Base-by-base conservation (phyloP, 2,113 vertebrate genomes). In the Scophthalmus maximus region DNA sequence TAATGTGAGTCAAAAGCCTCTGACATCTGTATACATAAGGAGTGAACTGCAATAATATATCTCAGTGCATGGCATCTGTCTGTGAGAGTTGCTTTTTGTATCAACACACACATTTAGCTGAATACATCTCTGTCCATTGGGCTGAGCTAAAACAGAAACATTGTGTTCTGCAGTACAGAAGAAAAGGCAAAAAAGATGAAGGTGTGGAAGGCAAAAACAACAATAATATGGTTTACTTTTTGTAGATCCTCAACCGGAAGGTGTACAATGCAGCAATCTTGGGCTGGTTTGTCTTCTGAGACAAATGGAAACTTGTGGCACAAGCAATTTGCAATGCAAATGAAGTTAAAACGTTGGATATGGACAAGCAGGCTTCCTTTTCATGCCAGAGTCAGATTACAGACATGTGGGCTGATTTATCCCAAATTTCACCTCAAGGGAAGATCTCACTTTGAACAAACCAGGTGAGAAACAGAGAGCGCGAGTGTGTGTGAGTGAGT, bases 391-490 rank as follows among this genome's bases (percentile, higher is more conserved):
- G 23, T 60, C 17, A 1, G 34, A 27, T 67, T 52, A 34, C 46
- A 66, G 55, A 66, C n/a, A 42, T n/a, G 5, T 15, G 15, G 38
- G 32, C 23, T 38, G 50, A 66, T 75, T 36, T 61, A 53, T 60
- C 6, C 8, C 20, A 22, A 18, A 68, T 68, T 67, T 67, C 20
- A 52, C 46, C 30, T 36, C 27, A 4, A 34, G 46, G 55, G 11
- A 26, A 18, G 22, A 61, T 76, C 57, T 40, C 64, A 68, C 29
- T 38, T 68, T 47, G 22, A 75, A 52, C 34, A 60, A 27, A 42
- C 12, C 17, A 68, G 63, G 46, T 75, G 56, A 12, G 42, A 51
- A 20, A 38, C 11, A 8, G 18, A 17, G 26, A 55, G 17, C 0
- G 12, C 26, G 29, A 12, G 11, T 14, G 14, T 23, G 38, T 38